Evolutionary conservation across 2,113 vertebrate species (phyloP).

Genomic region (Athene cunicularia): DNA sequence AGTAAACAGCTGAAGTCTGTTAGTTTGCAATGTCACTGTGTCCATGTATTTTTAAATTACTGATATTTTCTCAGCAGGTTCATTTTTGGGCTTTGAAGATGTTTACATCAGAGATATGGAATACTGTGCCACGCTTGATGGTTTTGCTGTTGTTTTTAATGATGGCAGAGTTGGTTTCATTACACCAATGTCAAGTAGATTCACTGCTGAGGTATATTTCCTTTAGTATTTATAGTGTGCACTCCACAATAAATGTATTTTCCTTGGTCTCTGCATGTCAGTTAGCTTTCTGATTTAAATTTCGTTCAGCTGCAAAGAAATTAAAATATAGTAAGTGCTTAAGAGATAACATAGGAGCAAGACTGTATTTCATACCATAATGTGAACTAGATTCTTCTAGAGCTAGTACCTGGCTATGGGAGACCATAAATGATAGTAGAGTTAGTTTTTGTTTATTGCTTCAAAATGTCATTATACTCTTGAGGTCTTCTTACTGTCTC

Average conservation of each 20-base stretch:
- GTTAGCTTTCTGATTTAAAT: background rate
- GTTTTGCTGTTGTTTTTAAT: slow-evolving; percentile 94
- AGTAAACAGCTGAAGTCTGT: background rate
- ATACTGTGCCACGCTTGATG: slow-evolving; percentile 92
- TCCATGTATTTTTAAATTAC: background rate
- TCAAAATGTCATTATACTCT: background rate
- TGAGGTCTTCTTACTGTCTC: background rate
- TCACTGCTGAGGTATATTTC: slow-evolving; percentile 87
- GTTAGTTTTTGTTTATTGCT: background rate
- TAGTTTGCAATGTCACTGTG: background rate
- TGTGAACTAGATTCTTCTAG: background rate
- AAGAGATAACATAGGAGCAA: background rate
- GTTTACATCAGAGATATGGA: slow-evolving; percentile 90
- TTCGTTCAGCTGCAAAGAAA: background rate
- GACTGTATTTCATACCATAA: background rate
- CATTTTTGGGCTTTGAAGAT: slow-evolving; percentile 89
- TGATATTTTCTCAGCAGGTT: slow-evolving; percentile 78
- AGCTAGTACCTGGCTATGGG: background rate
- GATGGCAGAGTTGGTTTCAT: slow-evolving; percentile 96
- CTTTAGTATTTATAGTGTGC: background rate
- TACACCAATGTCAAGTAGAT: slow-evolving; percentile 89
- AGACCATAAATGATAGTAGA: background rate
- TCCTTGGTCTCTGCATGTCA: background rate
- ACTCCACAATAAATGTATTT: background rate
- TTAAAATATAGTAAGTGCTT: background rate